Evolutionary conservation across 2,888 invertebrate species (phyloP).

Genomic region (Aphrophora alni): DNA sequence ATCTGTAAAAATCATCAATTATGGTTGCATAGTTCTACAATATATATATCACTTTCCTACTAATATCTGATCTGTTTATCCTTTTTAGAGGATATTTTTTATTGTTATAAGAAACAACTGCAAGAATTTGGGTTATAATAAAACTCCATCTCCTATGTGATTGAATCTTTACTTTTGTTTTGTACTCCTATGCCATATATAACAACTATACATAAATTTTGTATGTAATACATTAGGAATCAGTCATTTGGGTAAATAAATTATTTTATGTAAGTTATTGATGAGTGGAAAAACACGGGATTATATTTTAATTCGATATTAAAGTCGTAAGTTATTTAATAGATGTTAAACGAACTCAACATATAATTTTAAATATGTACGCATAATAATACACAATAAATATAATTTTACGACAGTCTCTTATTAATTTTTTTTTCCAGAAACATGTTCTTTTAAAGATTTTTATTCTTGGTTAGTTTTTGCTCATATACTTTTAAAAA

Average conservation of each 20-base stretch:
- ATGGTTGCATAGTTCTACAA: neutral
- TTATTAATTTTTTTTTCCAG: neutral
- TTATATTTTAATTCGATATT: neutral
- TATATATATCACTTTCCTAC: neutral
- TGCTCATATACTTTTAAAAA: too few relatives aligned
- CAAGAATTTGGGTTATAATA: constrained; percentile 1
- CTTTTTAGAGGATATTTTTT: neutral
- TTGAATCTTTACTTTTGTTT: neutral
- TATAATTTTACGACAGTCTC: neutral
- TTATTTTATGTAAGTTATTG: neutral
- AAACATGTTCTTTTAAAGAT: neutral
- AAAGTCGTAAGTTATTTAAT: neutral
- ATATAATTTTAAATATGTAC: neutral
- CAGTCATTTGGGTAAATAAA: neutral
- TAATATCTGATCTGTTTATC: neutral
- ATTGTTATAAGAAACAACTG: neutral
- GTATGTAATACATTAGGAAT: neutral
- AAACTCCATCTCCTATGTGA: constrained; percentile 9
- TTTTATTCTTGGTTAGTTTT: too few relatives aligned
- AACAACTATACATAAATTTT: neutral
- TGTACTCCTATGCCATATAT: neutral
- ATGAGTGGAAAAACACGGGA: neutral
- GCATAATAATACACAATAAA: neutral
- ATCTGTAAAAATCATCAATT: neutral
- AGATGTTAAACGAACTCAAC: neutral